Evolutionary conservation across 2,113 vertebrate genomes (phyloP), one percentile per base, ranked within the genome.

Genomic region (Bothrops jararaca): DNA sequence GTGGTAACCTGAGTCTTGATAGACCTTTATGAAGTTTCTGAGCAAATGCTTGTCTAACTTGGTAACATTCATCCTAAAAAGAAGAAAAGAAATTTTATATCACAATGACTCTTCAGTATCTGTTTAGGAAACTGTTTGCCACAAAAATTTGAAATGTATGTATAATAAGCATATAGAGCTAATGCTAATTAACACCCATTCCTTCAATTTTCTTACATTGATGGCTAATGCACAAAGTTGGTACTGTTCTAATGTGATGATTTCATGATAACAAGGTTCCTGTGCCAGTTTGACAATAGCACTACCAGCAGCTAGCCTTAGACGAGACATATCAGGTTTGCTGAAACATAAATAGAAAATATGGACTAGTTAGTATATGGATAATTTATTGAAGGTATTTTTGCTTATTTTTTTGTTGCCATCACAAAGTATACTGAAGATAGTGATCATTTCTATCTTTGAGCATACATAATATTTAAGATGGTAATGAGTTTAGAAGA

Each of bases 221-320:
- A 99, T 99, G 95, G 99, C 99, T 42, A 99, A 97, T 0, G 99
- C 98, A 91, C 99, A 99, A 42, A 99, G 98, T 96, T 99, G 99
- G 95, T 99, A 99, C 57, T 99, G 99, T 95, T 99, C 99, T 96
- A 99, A 97, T 0, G 99, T 99, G 97, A 99, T 99, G 97, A 99
- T 99, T 98, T 99, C 99, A 18, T 99, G 99, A 95, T 99, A 99
- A 96, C 99, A 99, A 23, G 99, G 99, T 93, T 99, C 99, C 95
- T 99, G 99, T 34, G 99, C 99, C 95, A 99, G 97, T 96, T 99
- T 99, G 96, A 99, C 98, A 96, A 99, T 97, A 85, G 99, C 99
- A 92, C 98, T 99, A 6, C 98, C 99, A 22, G 99, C 99, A 80
- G 99, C 99, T 93, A 99, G 97, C 86, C 99, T 97, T 95, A 99